Evolutionary conservation across 2,113 vertebrate species (phyloP), one percentile per base, ranked within the genome.

Genomic region (Canis aureus): DNA sequence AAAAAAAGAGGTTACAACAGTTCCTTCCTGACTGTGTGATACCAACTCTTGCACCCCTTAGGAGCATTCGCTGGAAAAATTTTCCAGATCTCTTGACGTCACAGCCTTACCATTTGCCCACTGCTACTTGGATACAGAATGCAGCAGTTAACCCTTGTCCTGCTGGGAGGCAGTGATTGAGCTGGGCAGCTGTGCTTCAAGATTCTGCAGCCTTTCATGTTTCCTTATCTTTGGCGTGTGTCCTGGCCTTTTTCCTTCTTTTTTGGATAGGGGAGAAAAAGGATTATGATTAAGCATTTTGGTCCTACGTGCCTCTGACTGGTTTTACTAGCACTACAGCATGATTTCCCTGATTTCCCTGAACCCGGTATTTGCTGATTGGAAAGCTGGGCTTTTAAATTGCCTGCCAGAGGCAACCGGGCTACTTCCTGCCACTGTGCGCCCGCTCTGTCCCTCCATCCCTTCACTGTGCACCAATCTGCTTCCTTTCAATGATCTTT

Each of bases 1-100:
- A 23, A 9, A 11, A 5, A 16, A 23, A 11, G 25, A 15, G 80
- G 85, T 22, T n/a, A 2, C 35, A 5, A 5, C 23, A 7, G 84
- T 11, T 51, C 49, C 87, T 62, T 5, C 8, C 80, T 57, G 78
- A 60, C 81, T 38, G 2, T 55, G 79, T 67, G 38, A 55, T 11
- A 82, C 90, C 87, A 62, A 62, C 88, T 90, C 97, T 19, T 27
- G 81, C 60, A 98, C 98, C 98, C 98, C 98, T 98, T 97, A 98
- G 98, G 98, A 98, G 98, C 51, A 8, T 97, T 97, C 97, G 96
- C 98, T 99, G 99, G 98, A 99, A 99, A 99, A 99, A 98, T 98
- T 99, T 98, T 99, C 99, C 98, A 99, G 98, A 98, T 96, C 98
- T 98, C 94, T 74, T 99, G 98, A 99, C 98, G 98, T 99, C 98